Conservation (phyloP, 2,888 invertebrate genomes). For the Athripsodes cinereus region DNA sequence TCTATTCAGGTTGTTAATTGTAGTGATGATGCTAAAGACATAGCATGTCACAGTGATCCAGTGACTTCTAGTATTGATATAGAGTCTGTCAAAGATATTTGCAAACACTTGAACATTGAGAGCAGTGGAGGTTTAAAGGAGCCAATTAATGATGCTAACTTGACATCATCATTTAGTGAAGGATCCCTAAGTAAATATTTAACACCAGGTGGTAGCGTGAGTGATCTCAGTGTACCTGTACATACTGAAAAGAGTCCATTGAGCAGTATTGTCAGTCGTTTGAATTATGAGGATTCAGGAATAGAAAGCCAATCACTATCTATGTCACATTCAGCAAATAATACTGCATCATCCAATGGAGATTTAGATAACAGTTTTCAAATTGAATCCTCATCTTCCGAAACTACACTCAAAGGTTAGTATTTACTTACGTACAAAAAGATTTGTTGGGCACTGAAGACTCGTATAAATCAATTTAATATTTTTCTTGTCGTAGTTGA, state of each 20-base stretch:
- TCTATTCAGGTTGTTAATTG: slow-evolving; percentile 17
- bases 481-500: neutral
- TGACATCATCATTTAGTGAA: slow-evolving; percentile 22
- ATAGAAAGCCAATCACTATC: slow-evolving; percentile 23
- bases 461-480: neutral
- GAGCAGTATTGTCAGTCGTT: neutral
- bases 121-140: slow-evolving; percentile 19
- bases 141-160: slow-evolving; percentile 6
- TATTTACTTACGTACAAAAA: slow-evolving; percentile 38
- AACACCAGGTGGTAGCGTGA: slow-evolving; percentile 20
- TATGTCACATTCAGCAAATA: slow-evolving; percentile 21
- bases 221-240: slow-evolving; percentile 14
- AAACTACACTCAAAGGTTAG: slow-evolving; percentile 35
- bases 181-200: slow-evolving; percentile 24
- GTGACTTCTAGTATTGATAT: slow-evolving; percentile 9
- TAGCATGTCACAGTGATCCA: neutral
- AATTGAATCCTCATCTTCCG: slow-evolving; percentile 14
- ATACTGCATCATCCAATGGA: slow-evolving; percentile 18
- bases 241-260: slow-evolving; percentile 19
- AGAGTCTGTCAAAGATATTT: slow-evolving; percentile 11
- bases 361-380: slow-evolving; percentile 20
- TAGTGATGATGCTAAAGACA: slow-evolving; percentile 1
- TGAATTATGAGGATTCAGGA: slow-evolving; percentile 22
- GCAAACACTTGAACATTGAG: slow-evolving; percentile 10
- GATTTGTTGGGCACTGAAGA: neutral